Percentiles rank a stretch among this genome's conserved stretches.
These are phyloP conservation scores for Pelecanus crispus DNA, from an alignment of 2,113 vertebrate species.

Conservation along the genomic window DNA sequence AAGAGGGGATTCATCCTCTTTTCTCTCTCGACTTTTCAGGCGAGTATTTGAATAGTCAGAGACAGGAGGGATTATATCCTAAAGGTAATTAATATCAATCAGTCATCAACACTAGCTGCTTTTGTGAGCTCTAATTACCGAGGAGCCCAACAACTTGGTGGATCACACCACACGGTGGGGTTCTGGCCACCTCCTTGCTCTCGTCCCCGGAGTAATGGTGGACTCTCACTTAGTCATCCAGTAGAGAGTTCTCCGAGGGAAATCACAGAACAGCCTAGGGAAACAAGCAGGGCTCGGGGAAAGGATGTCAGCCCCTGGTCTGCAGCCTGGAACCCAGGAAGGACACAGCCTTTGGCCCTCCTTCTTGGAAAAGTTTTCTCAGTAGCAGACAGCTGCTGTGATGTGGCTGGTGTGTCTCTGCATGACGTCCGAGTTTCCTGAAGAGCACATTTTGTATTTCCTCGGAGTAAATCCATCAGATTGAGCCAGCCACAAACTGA, in stretches of 20 bases:
- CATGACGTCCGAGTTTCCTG: accelerated
- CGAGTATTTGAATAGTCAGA: background rate
- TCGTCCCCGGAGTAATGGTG: background rate
- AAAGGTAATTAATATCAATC: background rate
- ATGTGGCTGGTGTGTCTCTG: background rate
- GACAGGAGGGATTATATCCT: background rate
- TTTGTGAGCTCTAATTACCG: background rate
- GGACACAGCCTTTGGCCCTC: background rate
- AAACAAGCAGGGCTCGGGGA: background rate
- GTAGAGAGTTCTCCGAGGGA: background rate
- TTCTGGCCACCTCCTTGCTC: background rate
- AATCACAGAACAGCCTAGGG: background rate
- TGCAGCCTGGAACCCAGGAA: background rate
- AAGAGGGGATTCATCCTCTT: background rate
- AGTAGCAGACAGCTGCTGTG: background rate
- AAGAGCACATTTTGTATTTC: background rate
- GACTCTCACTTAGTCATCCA: background rate
- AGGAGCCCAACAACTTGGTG: background rate
- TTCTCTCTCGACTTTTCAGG: background rate
- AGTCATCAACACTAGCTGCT: background rate
- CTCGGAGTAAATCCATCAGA: background rate
- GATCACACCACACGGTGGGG: accelerated
- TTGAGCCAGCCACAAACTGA: background rate
- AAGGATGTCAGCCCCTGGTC: background rate
- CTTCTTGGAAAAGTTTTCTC: background rate